Evolutionary conservation across 2,888 invertebrate genomes (phyloP), one percentile per base, ranked within the genome.

Genomic region (Dermolepida albohirtum): DNA sequence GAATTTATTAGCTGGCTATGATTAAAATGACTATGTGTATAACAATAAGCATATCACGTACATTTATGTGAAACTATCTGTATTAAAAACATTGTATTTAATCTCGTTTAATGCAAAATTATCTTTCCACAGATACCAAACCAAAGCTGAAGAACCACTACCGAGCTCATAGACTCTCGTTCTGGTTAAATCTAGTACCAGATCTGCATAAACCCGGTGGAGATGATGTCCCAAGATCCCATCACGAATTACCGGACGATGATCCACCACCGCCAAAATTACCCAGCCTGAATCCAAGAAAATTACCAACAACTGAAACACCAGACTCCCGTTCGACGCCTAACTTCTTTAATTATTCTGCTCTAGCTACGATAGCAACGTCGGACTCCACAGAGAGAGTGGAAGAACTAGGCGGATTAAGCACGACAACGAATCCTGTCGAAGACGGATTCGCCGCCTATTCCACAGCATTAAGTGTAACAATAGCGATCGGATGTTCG

Each of bases 151-250:
- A 95, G 82, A 95, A 95, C 77, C 97, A 97, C 85, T 97, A 97
- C 84, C 89, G 97, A 72, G 96, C 97, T 1, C 96, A 97, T 80
- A 88, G 91, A 73, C 87, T 97, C 64, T 96, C 97, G 0, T 95
- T 97, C 83, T 98, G 98, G 98, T 83, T 97, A 68, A 96, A 97
- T 79, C 86, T 97, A 59, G 95, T 98, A 68, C 97, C 97, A 39
- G 96, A 97, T 79, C 86, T 95, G 29, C 95, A 95, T 80, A 91
- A 93, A 74, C 94, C 94, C 0, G 94, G 95, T 6, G 92, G 93
- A 6, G 94, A 94, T 75, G 94, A 94, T 76, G 93, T 95, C 2
- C 93, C 94, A 27, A 87, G 89, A 49, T 90, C 92, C 0, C 94
- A 95, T 82, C 96, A 97, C 81, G 90, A 93, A 73, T 87, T 97